phyloP scores from a whole-genome alignment of 2,797 vertebrate genomes.

The Siniperca scherzeri region DNA sequence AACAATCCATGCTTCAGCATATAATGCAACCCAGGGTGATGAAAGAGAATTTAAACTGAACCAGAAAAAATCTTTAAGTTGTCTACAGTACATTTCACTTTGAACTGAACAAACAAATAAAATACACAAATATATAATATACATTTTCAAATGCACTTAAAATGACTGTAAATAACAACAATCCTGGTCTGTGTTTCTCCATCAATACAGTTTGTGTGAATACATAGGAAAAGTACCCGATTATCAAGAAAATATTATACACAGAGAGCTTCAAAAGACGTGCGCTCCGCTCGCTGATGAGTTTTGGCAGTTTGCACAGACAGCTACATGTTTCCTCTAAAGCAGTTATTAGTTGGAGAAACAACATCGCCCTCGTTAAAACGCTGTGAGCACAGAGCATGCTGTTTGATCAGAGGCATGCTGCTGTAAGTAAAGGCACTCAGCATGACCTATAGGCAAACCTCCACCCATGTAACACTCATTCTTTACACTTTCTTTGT shows the following conservation, averaged over 20 bases:
- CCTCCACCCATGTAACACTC: constrained; percentile 9
- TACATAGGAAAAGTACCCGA: constrained; percentile 32
- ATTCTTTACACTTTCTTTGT: neutral
- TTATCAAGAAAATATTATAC: constrained; percentile 48
- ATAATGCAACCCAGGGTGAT: constrained; percentile 16
- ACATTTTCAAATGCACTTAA: constrained; percentile 65
- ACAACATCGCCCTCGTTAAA: constrained; percentile 15
- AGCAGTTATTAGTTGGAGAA: constrained; percentile 25
- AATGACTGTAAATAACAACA: constrained; percentile 35
- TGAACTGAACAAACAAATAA: constrained; percentile 47
- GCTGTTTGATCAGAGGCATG: constrained; percentile 60
- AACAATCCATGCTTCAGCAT: constrained; percentile 55
- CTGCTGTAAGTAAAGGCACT: constrained; percentile 76
- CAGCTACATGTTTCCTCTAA: constrained; percentile 37
- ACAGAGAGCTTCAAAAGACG: constrained; percentile 36
- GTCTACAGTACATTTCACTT: constrained; percentile 35
- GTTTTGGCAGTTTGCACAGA: constrained; percentile 74
- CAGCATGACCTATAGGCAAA: constrained; percentile 42
- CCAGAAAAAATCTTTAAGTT: constrained; percentile 15
- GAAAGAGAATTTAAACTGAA: constrained; percentile 24
- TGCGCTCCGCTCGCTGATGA: constrained; percentile 3
- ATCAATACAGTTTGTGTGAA: constrained; percentile 21
- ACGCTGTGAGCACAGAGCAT: constrained; percentile 35
- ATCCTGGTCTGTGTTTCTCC: constrained; percentile 8
- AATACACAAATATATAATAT: constrained; percentile 51